Evolutionary conservation across 2,797 vertebrate genomes (phyloP), one percentile per base, ranked within the genome.

Genomic region (Hozukius guyotensis): DNA sequence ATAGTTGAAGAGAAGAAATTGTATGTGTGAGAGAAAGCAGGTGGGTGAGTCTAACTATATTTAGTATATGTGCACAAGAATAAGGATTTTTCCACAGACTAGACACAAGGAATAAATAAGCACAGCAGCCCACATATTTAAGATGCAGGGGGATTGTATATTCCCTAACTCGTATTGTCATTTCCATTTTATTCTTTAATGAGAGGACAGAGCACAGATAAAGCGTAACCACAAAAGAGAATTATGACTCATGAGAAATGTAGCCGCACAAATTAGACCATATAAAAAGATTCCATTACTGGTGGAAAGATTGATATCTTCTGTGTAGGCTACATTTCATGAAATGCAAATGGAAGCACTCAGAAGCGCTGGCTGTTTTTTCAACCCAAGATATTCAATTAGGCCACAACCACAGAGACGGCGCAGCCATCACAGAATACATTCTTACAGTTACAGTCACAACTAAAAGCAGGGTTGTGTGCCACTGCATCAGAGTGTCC

Each of bases 281-380:
- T 65, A 80, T 77, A 86, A 91, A 92, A 90, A 92, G 86, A 94
- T 90, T 90, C 80, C 86, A 94, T 94, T 93, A 93, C 79, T 57
- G 62, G 63, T 65, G 78, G 84, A 83, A 81, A 86, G 84, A 93
- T 74, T 86, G 59, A 84, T 84, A 84, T 89, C 85, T 78, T 81
- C 24, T 60, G 52, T 61, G 56, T 55, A 22, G 67, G 77, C 79
- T 70, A 68, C 70, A 79, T 88, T 88, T 90, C 78, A 86, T 84
- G 56, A 91, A 89, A 92, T 60, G 79, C 80, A 85, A 92, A 89
- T 84, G 71, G 69, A 25, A 65, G 64, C 84, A 56, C 84, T 82
- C 59, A 74, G 70, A 86, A 85, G 52, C n/a, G 4, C 52, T 5
- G 42, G 22, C 52, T 71, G 59, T 65, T 68, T 82, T 80, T 77